Evolutionary conservation across 2,888 invertebrate species (phyloP).

Genomic region (Linnaemya tessellans): DNA sequence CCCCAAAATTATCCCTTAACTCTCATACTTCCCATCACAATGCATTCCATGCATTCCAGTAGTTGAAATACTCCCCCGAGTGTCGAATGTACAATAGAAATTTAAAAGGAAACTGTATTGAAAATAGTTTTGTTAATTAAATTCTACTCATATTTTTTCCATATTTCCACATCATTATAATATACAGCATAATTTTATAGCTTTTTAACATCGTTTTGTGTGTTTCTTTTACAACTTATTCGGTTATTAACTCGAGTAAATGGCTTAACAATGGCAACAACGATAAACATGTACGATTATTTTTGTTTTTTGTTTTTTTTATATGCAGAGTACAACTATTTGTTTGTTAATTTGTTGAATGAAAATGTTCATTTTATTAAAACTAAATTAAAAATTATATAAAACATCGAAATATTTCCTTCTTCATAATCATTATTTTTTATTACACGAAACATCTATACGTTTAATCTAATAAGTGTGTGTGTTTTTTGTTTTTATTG

Average conservation of each 20-base stretch:
- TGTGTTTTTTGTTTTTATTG: too few relatives aligned
- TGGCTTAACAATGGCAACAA: not conserved
- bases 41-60: too few relatives aligned
- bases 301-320: not conserved
- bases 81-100: too few relatives aligned
- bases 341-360: conserved; percentile 54
- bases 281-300: not conserved
- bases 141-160: not conserved
- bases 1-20: too few relatives aligned
- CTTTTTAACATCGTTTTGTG: not conserved
- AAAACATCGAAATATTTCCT: conserved; percentile 43
- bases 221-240: not conserved
- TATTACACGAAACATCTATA: not conserved
- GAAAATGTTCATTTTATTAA: conserved; percentile 51
- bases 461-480: too few relatives aligned
- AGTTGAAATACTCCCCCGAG: too few relatives aligned
- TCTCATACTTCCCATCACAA: too few relatives aligned
- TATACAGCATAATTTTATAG: conserved; percentile 17
- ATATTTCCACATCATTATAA: not conserved
- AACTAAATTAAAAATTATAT: conserved; percentile 53
- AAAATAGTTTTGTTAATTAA: not conserved
- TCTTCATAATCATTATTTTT: not conserved
- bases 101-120: too few relatives aligned
- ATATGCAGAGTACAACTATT: conserved; percentile 13
- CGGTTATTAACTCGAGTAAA: conserved; percentile 34